Evolutionary conservation across 2,113 vertebrate genomes (phyloP).

Genomic region (Pteropus alecto): DNA sequence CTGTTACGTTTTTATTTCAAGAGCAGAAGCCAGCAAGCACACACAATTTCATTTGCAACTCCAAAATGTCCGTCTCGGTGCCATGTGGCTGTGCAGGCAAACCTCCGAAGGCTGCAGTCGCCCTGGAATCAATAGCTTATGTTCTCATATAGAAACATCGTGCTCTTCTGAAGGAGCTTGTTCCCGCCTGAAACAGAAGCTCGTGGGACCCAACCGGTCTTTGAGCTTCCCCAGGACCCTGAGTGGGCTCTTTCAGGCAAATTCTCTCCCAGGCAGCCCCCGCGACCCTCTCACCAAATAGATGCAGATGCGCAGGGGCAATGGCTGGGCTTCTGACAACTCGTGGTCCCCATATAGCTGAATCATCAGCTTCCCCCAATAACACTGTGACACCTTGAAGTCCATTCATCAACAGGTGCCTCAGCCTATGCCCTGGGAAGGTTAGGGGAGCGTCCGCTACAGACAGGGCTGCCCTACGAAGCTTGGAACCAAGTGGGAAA

Average conservation of each 20-base stretch:
- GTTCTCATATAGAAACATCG: neutral
- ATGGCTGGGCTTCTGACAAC: neutral
- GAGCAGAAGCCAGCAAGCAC: neutral
- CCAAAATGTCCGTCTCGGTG: neutral
- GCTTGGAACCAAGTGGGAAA: neutral
- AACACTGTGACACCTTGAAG: neutral
- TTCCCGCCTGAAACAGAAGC: neutral
- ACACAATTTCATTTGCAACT: neutral
- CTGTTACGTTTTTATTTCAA: neutral
- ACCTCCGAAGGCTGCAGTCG: neutral
- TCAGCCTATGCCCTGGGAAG: neutral
- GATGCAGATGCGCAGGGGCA: neutral
- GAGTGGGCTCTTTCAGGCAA: neutral
- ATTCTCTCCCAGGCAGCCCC: neutral
- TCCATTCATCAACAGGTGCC: neutral
- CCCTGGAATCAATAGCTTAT: neutral
- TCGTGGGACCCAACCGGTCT: neutral
- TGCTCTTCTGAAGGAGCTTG: neutral
- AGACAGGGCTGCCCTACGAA: neutral
- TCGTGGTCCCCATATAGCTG: neutral
- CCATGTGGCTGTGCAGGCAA: neutral
- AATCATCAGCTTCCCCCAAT: too few relatives aligned
- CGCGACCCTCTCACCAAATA: neutral
- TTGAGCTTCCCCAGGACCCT: neutral
- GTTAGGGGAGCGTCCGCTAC: neutral